These are phyloP conservation scores for Chiridota heheva DNA, from an alignment of 35 echinoderm and acorn worm species.

Conservation along the genomic window DNA sequence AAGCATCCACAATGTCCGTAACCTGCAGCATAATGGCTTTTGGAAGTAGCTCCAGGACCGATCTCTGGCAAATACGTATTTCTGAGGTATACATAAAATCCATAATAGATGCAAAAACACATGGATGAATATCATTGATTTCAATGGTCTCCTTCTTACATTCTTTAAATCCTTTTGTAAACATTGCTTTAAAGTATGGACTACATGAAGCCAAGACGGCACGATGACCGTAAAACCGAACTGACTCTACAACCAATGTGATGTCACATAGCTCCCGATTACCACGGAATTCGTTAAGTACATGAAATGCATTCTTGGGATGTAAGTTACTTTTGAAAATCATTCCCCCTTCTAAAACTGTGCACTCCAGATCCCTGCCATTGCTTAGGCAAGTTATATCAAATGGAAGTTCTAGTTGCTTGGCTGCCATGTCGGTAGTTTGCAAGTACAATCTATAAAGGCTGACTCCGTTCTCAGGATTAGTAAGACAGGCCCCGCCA, in stretches of 20 bases:
- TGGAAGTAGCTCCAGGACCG: slow-evolving; percentile 78
- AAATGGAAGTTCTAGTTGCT: too few relatives aligned
- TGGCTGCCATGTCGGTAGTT: too few relatives aligned
- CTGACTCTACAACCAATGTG: slow-evolving; percentile 72
- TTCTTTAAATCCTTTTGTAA: slow-evolving; percentile 85
- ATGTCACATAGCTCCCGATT: slow-evolving; percentile 79
- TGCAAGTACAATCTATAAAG: too few relatives aligned
- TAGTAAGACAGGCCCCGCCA: too few relatives aligned
- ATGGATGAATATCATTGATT: slow-evolving; percentile 88
- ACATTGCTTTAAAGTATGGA: slow-evolving; percentile 95
- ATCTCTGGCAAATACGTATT: slow-evolving; percentile 76
- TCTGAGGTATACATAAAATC: slow-evolving; percentile 94
- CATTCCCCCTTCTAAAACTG: slow-evolving; percentile 46
- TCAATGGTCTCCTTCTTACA: slow-evolving; percentile 80
- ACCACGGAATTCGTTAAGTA: slow-evolving; percentile 80
- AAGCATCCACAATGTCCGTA: slow-evolving; percentile 76
- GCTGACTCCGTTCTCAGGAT: too few relatives aligned
- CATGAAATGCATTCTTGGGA: slow-evolving; percentile 67
- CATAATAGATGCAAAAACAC: slow-evolving; percentile 79
- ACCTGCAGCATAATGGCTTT: slow-evolving; percentile 95
- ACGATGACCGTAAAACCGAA: slow-evolving; percentile 83
- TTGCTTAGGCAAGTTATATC: too few relatives aligned
- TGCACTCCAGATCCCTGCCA: too few relatives aligned
- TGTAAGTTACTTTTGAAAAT: slow-evolving; percentile 72
- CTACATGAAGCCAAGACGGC: slow-evolving; percentile 87